Base-by-base conservation (phyloP, 2,888 invertebrate genomes). In the Corbicula japonica region DNA sequence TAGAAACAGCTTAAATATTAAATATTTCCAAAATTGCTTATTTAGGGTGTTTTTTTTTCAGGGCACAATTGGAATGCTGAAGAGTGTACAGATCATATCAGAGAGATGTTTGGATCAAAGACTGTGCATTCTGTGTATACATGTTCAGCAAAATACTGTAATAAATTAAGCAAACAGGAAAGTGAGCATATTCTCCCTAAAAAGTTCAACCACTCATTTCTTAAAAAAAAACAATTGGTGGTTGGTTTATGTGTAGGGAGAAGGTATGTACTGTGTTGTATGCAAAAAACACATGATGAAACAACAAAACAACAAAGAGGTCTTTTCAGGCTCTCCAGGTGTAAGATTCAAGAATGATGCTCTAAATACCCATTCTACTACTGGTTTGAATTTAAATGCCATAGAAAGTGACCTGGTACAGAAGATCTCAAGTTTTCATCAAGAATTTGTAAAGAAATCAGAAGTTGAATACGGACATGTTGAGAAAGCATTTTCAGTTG, bases 401-500 rank as follows among this genome's bases (percentile, higher is more conserved):
- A 5, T 46, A 8, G 46, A 46, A 15, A 46, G 18, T 46, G 46
- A 46, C 18, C 4, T 46, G 4, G 4, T 46, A 15, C 46, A 46
- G 21, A 46, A 46, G 3, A 46, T 46, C n/a, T 46, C 46, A 46
- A 21, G 46, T 21, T 46, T 46, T 46, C 46, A 46, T 46, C 46
- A 46, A 3, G 46, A 46, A 15, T 15, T 46, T 15, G 21, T 21
- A 21, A 46, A 46, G 21, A 4, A 46, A 15, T 8, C 46, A 46
- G 6, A 46, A 46, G 3, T 8, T 5, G 46, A 8, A 38, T 21
- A 5, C n/a, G n/a, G n/a, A n/a, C n/a, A n/a, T n/a, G n/a, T n/a
- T n/a, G n/a, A n/a, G n/a, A n/a, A n/a, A n/a, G n/a, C n/a, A n/a
- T 75, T 79, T 75, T 63, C 61, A 23, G 48, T 62, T 35, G 74